These are phyloP conservation scores for Bombus ignitus DNA, from an alignment of 1,140 invertebrate genomes.

Conservation along the genomic window DNA sequence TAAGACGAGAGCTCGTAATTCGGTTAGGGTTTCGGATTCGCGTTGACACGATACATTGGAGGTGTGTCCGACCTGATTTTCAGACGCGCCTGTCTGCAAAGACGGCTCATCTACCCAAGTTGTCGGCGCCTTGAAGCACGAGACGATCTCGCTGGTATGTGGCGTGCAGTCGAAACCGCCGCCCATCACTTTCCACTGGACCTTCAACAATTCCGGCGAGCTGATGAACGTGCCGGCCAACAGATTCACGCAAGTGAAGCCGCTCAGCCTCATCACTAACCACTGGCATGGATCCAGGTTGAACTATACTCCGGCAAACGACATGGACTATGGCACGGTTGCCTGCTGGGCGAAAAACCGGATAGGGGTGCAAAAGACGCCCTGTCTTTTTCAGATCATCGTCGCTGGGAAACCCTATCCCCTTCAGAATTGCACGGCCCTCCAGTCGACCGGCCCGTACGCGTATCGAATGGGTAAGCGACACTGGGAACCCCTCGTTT, in stretches of 20 bases:
- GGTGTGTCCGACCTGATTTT: slow-evolving; percentile 52
- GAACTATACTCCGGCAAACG: slow-evolving; percentile 91
- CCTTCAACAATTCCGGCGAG: slow-evolving; percentile 93
- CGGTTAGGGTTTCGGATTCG: neutral
- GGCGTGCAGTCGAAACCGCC: slow-evolving; percentile 93
- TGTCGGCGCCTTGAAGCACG: slow-evolving; percentile 92
- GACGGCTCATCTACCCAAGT: slow-evolving; percentile 88
- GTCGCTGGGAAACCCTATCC: slow-evolving; percentile 89
- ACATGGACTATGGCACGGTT: slow-evolving; percentile 94
- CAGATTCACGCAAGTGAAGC: slow-evolving; percentile 82
- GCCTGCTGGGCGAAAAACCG: slow-evolving; percentile 92
- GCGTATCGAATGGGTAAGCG: slow-evolving; percentile 75
- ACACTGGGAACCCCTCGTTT: slow-evolving; percentile 17
- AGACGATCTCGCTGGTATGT: slow-evolving; percentile 91
- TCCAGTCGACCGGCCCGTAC: slow-evolving; percentile 76
- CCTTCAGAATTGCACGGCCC: slow-evolving; percentile 92
- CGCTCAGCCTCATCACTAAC: slow-evolving; percentile 75
- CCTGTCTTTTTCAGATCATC: slow-evolving; percentile 92
- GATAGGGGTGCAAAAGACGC: slow-evolving; percentile 90
- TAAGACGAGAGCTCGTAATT: too few species aligned
- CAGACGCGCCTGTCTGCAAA: slow-evolving; percentile 91
- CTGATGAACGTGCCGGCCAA: slow-evolving; percentile 88
- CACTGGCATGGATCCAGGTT: slow-evolving; percentile 88
- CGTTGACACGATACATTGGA: neutral
- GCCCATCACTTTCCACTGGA: slow-evolving; percentile 91